Evolutionary conservation across 2,797 vertebrate genomes (phyloP), one percentile per base, ranked within the genome.

Genomic region (Acrocephalus scirpaceus): DNA sequence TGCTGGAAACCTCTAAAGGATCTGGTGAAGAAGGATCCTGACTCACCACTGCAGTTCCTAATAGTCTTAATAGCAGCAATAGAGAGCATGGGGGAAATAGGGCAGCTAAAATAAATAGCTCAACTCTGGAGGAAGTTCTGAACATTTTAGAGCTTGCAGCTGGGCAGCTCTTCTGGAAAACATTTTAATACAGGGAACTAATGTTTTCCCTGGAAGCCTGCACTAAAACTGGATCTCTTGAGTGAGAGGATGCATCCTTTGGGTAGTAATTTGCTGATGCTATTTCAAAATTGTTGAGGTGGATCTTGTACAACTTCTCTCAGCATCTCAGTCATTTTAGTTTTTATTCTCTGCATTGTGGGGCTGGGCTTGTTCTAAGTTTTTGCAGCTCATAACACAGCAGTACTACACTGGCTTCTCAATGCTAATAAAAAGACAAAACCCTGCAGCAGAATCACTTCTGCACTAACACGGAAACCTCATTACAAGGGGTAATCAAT

Each of bases 131-230:
- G 38, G 81, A 86, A 73, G 51, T 78, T 83, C 75, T 90, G 62
- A 79, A 73, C 38, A 62, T 75, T 95, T 94, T 69, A 94, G 69
- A 95, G 73, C 45, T 61, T 95, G 78, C 87, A 94, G 91, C 90
- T 90, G 64, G 81, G 62, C 76, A 91, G 62, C 67, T 91, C 7
- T 93, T 96, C 56, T 86, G 53, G 73, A 72, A 61, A 91, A 93
- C 44, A 79, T 56, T 84, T 95, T 91, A 91, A 90, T 83, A 94
- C 12, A 90, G 30, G n/a, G 60, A 70, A 57, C 42, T 47, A 79
- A 82, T 67, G 38, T 76, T 87, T 94, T 82, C 65, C 84, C 66
- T 83, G 70, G 88, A 89, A 96, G 64, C 67, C 38, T 91, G 74
- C 47, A 76, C 51, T 93, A 75, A 80, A 79, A 67, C 42, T 70